Percentiles rank a stretch among this genome's conserved stretches.
Conservation (phyloP, 2,888 invertebrate species). For the Anoplius nigerrimus region DNA sequence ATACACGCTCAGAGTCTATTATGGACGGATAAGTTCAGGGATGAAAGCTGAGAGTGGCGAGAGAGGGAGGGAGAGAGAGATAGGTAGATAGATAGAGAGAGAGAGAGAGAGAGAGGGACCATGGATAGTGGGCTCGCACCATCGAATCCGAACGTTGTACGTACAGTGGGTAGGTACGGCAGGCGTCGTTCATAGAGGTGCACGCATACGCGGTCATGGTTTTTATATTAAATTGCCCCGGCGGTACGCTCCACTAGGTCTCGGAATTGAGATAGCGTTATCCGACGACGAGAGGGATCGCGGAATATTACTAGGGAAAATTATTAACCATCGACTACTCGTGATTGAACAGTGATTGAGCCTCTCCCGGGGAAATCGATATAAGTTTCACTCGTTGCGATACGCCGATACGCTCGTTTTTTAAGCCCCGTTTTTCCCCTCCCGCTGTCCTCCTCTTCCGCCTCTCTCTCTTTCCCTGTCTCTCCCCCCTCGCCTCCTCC, state of each 20-base stretch:
- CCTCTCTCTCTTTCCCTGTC: constrained; percentile 7
- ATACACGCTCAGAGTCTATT: too few species aligned
- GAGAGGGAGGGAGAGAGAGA: too few species aligned
- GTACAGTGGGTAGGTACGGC: too few species aligned
- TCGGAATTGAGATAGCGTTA: constrained; percentile 56
- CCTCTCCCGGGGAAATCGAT: constrained; percentile 16
- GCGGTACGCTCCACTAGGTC: constrained; percentile 49
- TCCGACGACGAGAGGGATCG: constrained; percentile 44
- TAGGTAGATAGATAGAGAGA: too few species aligned
- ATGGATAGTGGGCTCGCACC: neutral
- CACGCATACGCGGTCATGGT: constrained; percentile 32
- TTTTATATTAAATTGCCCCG: constrained; percentile 49
- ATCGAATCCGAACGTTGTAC: neutral
- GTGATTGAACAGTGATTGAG: constrained; percentile 45
- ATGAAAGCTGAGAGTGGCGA: neutral
- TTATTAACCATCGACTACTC: constrained; percentile 47
- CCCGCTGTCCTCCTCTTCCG: neutral
- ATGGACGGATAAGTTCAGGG: too few species aligned
- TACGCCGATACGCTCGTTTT: neutral
- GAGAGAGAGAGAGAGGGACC: neutral
- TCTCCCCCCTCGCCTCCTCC: neutral
- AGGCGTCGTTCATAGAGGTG: neutral
- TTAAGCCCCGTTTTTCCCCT: neutral
- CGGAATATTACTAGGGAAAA: constrained; percentile 51
- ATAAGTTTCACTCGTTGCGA: neutral